phyloP scores from a whole-genome alignment of 1,140 invertebrate species.

The Formica exsecta region DNA sequence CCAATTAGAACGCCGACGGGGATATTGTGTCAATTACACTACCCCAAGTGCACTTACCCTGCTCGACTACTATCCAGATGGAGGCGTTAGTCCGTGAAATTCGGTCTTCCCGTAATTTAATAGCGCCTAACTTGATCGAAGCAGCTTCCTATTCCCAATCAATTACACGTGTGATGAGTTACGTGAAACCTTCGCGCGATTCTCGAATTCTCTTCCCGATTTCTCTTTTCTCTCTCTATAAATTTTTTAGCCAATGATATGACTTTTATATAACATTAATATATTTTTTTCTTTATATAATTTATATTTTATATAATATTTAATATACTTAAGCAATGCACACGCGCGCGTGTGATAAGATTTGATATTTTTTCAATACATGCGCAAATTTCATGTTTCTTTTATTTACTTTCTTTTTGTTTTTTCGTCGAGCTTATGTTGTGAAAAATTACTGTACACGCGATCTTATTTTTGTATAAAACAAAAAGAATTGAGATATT shows the following conservation, averaged over 20 bases:
- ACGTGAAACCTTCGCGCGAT: background rate
- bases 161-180: background rate
- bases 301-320: background rate
- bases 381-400: background rate
- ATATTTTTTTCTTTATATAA: background rate
- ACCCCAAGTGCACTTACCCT: conserved; percentile 46
- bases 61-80: conserved; percentile 59
- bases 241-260: background rate
- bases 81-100: conserved; percentile 80
- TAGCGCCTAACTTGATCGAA: conserved; percentile 60
- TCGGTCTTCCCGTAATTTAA: conserved; percentile 70
- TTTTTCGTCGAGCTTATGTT: background rate
- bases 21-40: conserved; percentile 76
- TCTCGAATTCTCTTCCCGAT: background rate
- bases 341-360: background rate
- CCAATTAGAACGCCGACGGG: conserved; percentile 74
- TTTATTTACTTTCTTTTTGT: background rate
- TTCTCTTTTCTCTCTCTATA: background rate
- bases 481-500: background rate
- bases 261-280: background rate
- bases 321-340: background rate
- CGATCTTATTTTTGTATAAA: background rate
- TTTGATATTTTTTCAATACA: background rate
- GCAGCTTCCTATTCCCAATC: conserved; percentile 14
- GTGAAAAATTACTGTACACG: background rate